These are phyloP conservation scores for Myotis pilosus DNA, from an alignment of 2,797 vertebrate species.

Conservation along the genomic window DNA sequence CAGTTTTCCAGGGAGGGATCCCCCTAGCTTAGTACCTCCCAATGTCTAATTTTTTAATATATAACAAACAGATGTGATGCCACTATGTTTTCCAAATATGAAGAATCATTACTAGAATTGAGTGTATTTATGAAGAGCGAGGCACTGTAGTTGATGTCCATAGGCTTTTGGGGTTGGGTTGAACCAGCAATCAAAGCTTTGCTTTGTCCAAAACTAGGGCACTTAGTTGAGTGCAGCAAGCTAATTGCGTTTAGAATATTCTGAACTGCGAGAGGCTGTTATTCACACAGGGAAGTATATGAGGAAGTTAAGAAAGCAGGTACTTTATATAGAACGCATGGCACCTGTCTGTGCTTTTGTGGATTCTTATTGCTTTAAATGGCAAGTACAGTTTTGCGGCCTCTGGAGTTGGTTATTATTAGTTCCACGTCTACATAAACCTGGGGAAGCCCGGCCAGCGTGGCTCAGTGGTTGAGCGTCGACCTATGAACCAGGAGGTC, in stretches of 20 bases:
- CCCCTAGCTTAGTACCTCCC: neutral
- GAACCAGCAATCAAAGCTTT: neutral
- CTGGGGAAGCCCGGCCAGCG: no score
- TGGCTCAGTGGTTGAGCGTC: no score
- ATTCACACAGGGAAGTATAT: neutral
- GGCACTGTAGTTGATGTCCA: neutral
- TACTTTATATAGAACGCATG: neutral
- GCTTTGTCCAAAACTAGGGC: neutral
- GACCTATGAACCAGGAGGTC: no score
- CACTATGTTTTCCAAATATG: neutral
- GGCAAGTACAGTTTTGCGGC: neutral
- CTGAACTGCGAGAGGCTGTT: neutral
- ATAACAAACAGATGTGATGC: neutral
- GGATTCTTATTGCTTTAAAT: conserved; percentile 14
- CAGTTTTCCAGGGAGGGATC: neutral
- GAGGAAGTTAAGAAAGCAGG: neutral
- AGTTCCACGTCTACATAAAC: neutral
- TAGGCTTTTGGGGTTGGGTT: neutral
- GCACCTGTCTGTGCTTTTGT: neutral
- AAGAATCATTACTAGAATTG: neutral
- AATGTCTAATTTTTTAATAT: neutral
- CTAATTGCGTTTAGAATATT: neutral
- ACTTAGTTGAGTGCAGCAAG: neutral
- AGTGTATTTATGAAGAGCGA: neutral
- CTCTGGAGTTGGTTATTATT: neutral